Percentiles rank a stretch among this genome's conserved stretches.
These are phyloP conservation scores for Troides oblongomaculatus DNA, from an alignment of 2,888 invertebrate species.

Conservation along the genomic window DNA sequence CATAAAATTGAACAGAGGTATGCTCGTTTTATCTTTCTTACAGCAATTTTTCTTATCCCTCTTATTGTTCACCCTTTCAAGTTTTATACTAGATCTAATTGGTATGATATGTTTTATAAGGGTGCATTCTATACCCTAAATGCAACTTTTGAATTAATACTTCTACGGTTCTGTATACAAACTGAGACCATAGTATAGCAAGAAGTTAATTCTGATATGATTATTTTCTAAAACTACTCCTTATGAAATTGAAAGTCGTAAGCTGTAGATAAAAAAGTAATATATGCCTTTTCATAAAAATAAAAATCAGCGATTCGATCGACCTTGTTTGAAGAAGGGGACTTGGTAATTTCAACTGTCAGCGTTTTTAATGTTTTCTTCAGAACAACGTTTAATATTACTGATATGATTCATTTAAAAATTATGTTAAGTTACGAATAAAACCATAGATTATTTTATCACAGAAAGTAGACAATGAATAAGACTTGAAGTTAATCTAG, in stretches of 20 bases:
- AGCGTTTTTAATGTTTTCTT: slow-evolving; percentile 2
- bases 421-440: no score
- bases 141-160: background rate
- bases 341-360: background rate
- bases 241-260: background rate
- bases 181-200: background rate
- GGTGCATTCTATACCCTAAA: background rate
- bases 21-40: slow-evolving; percentile 20
- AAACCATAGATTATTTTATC: no score
- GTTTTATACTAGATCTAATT: slow-evolving; percentile 22
- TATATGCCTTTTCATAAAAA: slow-evolving; percentile 2
- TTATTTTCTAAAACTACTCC: background rate
- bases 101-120: slow-evolving; percentile 12
- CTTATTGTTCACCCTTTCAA: slow-evolving; percentile 15
- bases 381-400: background rate
- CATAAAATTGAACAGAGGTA: slow-evolving; percentile 20
- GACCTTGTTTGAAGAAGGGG: slow-evolving; percentile 2
- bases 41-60: slow-evolving; percentile 14
- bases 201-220: background rate
- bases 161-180: no score
- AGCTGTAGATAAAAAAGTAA: background rate
- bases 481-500: no score
- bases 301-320: slow-evolving; percentile 2
- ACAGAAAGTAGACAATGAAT: no score
- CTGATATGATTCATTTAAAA: background rate